Evolutionary conservation across 2,888 invertebrate species (phyloP).

Genomic region (Ophioninae sp.): DNA sequence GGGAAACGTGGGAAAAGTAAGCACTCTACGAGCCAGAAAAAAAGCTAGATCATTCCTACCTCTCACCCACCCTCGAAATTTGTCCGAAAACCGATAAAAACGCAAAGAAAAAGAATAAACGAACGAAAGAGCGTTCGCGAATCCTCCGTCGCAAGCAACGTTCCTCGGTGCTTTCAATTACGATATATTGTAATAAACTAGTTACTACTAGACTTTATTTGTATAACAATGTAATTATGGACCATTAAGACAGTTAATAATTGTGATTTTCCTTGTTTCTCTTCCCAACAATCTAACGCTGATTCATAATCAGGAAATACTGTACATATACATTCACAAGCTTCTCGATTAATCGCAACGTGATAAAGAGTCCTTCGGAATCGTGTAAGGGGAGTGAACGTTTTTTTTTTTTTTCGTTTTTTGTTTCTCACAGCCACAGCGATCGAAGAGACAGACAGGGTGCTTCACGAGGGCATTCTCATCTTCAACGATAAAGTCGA

Average conservation of each 20-base stretch:
- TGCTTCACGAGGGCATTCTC: slow-evolving; percentile 32
- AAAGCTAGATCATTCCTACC: not conserved
- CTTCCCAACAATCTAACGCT: slow-evolving; percentile 75
- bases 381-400: slow-evolving; percentile 8
- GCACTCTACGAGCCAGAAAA: not conserved
- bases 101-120: slow-evolving; percentile 13
- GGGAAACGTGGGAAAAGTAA: slow-evolving; percentile 8
- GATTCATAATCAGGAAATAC: slow-evolving; percentile 77
- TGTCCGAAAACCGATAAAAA: slow-evolving; percentile 20
- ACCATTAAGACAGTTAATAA: slow-evolving; percentile 71
- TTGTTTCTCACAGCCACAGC: slow-evolving; percentile 1
- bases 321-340: slow-evolving; percentile 76
- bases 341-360: slow-evolving; percentile 37
- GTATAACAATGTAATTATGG: slow-evolving; percentile 72
- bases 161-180: slow-evolving; percentile 63
- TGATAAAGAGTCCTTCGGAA: slow-evolving; percentile 18
- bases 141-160: slow-evolving; percentile 31
- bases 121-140: slow-evolving; percentile 1
- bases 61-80: slow-evolving; percentile 36
- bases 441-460: slow-evolving; percentile 45
- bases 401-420: not conserved
- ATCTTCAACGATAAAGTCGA: slow-evolving; percentile 47
- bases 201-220: slow-evolving; percentile 73
- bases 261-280: slow-evolving; percentile 64
- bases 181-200: slow-evolving; percentile 66